Evolutionary conservation across 2,888 invertebrate species (phyloP), one percentile per base, ranked within the genome.

Genomic region (Limnephilus marmoratus): DNA sequence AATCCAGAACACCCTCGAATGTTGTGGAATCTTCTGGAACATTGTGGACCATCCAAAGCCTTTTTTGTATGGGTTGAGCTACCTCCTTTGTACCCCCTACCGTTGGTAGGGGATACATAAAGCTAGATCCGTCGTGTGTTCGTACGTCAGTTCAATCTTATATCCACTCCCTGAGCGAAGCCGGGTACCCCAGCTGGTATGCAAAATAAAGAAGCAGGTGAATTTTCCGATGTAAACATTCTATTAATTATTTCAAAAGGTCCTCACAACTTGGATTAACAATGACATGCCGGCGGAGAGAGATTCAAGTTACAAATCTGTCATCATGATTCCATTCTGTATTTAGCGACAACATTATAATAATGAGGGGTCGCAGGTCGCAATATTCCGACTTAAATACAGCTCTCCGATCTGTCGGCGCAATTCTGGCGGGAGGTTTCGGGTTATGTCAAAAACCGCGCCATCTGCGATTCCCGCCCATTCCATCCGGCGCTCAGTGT

Each of bases 381-480:
- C 80, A 68, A 68, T 49, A 49, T 68, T 68, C 81, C 31, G 87
- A 37, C 87, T 83, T 90, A 92, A 90, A 90, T 85, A 92, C 90
- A 68, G 92, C 83, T 90, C 83, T 88, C 45, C 81, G 83, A 85
- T 45, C 45, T 86, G 85, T 90, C 92, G 68, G 90, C 85, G 29
- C 81, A 85, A 92, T 92, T 90, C 80, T 68, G 91, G 92, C 92
- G 90, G 92, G 92, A 85, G 91, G 85, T 91, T 92, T 90, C 45
- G 89, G 90, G 92, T 92, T 91, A 88, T 90, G 91, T 91, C 86
- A n/a, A 83, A 92, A 89, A 91, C 91, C 91, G 91, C 92, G 93
- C 90, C 93, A 93, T 93, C 92, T 93, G 93, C 90, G 90, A 90
- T 90, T 92, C 92, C 89, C 93, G 93, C 93, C 93, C 86, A 24